phyloP scores from a whole-genome alignment of 2,888 invertebrate species.

The Thysanoteuthis rhombus region DNA sequence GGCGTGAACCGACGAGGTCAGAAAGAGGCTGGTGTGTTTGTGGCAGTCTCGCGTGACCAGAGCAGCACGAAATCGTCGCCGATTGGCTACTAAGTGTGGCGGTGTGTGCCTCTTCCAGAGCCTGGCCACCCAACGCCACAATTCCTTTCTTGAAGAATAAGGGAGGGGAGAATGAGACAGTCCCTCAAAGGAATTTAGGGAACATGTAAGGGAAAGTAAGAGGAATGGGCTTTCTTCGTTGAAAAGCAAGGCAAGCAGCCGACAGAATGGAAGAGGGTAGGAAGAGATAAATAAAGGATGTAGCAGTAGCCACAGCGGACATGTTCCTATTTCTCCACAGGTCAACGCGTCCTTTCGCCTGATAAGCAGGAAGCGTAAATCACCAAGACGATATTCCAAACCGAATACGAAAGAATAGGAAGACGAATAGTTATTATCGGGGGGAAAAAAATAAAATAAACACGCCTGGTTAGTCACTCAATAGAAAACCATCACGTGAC shows the following conservation, averaged over 20 bases:
- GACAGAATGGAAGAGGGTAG: not conserved
- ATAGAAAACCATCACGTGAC: no score
- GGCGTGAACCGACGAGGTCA: no score
- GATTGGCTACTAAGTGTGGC: not conserved
- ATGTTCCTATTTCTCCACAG: not conserved
- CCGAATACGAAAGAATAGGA: no score
- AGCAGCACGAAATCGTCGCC: not conserved
- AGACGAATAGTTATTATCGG: no score
- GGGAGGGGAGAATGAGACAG: not conserved
- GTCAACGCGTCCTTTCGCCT: not conserved
- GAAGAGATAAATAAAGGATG: not conserved
- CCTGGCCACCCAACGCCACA: not conserved
- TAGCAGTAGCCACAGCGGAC: not conserved
- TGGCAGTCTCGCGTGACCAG: not conserved
- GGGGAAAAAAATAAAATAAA: no score
- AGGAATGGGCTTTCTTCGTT: not conserved
- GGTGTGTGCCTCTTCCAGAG: not conserved
- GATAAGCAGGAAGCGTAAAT: not conserved
- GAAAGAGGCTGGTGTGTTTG: not conserved
- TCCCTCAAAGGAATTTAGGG: not conserved
- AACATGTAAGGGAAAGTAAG: not conserved
- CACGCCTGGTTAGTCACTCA: no score
- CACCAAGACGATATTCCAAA: no score
- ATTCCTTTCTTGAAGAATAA: not conserved
- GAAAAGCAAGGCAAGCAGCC: not conserved